Evolutionary conservation across 2,888 invertebrate genomes (phyloP), one percentile per base, ranked within the genome.

Genomic region (Drosophila mimica): DNA sequence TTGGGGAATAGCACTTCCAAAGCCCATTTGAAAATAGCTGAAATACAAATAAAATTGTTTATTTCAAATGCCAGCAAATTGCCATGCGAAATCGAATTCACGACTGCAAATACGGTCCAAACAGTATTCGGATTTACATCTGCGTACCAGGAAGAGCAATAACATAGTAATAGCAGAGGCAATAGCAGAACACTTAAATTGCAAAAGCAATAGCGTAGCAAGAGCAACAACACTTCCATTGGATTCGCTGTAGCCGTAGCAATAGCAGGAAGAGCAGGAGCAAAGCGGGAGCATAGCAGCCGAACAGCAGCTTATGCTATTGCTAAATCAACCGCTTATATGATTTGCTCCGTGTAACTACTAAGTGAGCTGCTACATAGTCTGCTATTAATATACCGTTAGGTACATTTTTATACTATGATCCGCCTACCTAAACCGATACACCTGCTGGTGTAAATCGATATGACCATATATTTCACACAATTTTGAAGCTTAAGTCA

Each of bases 21-120:
- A 61, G 17, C 36, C 20, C 53, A 36, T 48, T 65, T 40, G 11
- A 15, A 59, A 48, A 59, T 30, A 38, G 46, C 36, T 49, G n/a
- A 33, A 58, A 31, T 63, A 49, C 30, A 54, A 40, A 59, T 33
- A 17, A 34, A 57, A 53, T 30, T 36, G 25, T n/a, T 53, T 63
- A 51, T 61, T 61, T 63, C 43, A 71, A 80, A 64, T 59, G 68
- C 59, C 53, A 38, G 52, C 53, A 56, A 79, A 70, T 74, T 71
- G 67, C 62, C n/a, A 57, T 33, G 34, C 13, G 11, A 46, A 62
- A 52, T 40, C 20, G 40, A 61, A 43, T 40, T 40, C 31, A 17
- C 17, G 28, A 11, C n/a, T 28, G n/a, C 34, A 30, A 4, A 49
- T 20, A 25, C 13, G 0, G 13, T 0, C 4, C 7, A 15, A 15